phyloP scores from a whole-genome alignment of 2,797 vertebrate species.

The Anabas testudineus region DNA sequence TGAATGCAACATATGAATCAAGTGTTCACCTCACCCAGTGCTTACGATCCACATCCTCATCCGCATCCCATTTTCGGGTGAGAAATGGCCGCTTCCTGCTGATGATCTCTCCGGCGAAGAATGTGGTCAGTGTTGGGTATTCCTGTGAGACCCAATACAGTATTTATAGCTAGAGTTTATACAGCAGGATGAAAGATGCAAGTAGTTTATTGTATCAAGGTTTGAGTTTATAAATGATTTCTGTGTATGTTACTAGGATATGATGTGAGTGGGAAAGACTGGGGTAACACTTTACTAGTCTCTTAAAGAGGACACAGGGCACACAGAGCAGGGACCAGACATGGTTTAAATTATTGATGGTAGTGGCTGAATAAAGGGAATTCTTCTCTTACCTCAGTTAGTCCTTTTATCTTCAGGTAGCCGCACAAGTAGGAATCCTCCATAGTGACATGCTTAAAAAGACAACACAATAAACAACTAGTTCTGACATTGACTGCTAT shows the following conservation, averaged over 20 bases:
- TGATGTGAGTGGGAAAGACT: neutral
- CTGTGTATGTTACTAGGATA: neutral
- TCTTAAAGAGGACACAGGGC: constrained; percentile 2
- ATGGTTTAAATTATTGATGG: constrained; percentile 12
- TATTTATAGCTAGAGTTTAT: neutral
- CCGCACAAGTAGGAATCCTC: constrained; percentile 98
- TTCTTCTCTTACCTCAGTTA: constrained; percentile 92
- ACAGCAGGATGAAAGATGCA: too few relatives aligned
- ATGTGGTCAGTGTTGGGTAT: constrained; percentile 97
- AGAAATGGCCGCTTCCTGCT: constrained; percentile 97
- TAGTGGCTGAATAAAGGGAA: constrained; percentile 3
- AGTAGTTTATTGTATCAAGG: too few relatives aligned
- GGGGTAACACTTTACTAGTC: neutral
- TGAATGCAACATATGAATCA: neutral
- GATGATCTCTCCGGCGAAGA: constrained; percentile 98
- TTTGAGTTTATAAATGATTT: neutral
- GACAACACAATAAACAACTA: neutral
- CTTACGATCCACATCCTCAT: constrained; percentile 98
- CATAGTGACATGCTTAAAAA: constrained; percentile 93
- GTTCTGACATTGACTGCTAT: neutral
- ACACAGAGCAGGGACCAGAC: neutral
- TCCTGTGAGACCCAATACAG: constrained; percentile 79
- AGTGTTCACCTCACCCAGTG: constrained; percentile 89
- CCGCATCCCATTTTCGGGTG: constrained; percentile 97
- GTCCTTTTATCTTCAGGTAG: constrained; percentile 98